Base-by-base conservation (phyloP, 2,797 vertebrate genomes). In the Sitta carolinensis region DNA sequence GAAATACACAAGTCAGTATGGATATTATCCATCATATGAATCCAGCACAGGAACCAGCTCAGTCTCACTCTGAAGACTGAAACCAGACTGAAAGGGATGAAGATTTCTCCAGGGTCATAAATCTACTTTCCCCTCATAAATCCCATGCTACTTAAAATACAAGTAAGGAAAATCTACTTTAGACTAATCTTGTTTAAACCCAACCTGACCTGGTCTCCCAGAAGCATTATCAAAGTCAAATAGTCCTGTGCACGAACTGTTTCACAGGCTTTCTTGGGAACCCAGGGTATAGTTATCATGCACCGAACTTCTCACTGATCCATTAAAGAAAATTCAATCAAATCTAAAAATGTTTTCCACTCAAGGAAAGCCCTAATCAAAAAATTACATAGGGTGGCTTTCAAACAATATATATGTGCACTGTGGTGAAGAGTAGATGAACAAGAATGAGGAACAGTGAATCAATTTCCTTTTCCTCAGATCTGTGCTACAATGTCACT, bases 181-280 rank as follows among this genome's bases (percentile, higher is more conserved):
- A 95, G 91, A 80, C 55, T 97, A 96, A 96, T 93, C 73, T 84
- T 96, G 89, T 97, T 97, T 95, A 95, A 98, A 96, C 57, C 88
- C 91, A 16, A 40, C 61, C 84, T 97, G 95, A 96, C 75, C 83
- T 48, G 16, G 68, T 90, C 78, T 90, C 62, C 69, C 59, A 96
- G 87, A 95, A 96, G 92, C 75, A 75, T 72, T 94, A 96, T 87
- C 69, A 77, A 87, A 75, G 66, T 85, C 84, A 94, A 96, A 81
- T 14, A 87, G 75, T 81, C 55, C 36, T 16, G 32, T 7, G 42
- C 34, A 66, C 26, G 69, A 84, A 54, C 5, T 1, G 2, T 73
- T 84, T 63, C 40, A 86, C 34, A 52, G 55, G 32, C 69, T 86
- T 42, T 51, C 54, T 73, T 90, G 55, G 55, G 32, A 84, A 69